These are phyloP conservation scores for Panagrolaimus sp. DNA, from an alignment of 1,140 invertebrate species.

Conservation along the genomic window DNA sequence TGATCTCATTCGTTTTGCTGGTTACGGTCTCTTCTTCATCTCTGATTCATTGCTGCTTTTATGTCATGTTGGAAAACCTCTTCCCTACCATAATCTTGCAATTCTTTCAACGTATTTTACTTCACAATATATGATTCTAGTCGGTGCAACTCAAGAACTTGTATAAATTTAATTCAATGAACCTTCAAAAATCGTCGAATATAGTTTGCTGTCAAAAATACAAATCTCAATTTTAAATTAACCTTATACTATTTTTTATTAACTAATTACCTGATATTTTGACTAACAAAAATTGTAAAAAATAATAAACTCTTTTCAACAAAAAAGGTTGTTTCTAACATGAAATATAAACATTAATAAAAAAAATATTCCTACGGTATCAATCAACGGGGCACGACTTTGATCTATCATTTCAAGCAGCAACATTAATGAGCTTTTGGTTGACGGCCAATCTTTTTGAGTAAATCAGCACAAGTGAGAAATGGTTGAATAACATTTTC, in stretches of 20 bases:
- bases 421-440: slow-evolving; percentile 36
- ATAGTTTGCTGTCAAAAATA: too few relatives aligned
- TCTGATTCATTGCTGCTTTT: slow-evolving; percentile 7
- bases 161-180: not conserved
- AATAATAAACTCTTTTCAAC: too few relatives aligned
- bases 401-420: too few relatives aligned
- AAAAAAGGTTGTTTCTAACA: too few relatives aligned
- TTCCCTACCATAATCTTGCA: slow-evolving; percentile 1
- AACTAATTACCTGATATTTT: too few relatives aligned
- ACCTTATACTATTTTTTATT: too few relatives aligned
- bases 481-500: slow-evolving; percentile 48
- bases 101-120: not conserved
- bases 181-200: too few relatives aligned
- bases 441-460: slow-evolving; percentile 28
- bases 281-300: too few relatives aligned
- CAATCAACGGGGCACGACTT: too few relatives aligned
- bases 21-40: not conserved
- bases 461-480: slow-evolving; percentile 49
- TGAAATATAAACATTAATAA: too few relatives aligned
- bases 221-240: too few relatives aligned
- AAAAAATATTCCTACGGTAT: too few relatives aligned
- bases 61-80: not conserved
- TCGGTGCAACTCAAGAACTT: not conserved
- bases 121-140: not conserved
- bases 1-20: not conserved